Evolutionary conservation across 2,888 invertebrate genomes (phyloP), one percentile per base, ranked within the genome.

Genomic region (Xestia xanthographa): DNA sequence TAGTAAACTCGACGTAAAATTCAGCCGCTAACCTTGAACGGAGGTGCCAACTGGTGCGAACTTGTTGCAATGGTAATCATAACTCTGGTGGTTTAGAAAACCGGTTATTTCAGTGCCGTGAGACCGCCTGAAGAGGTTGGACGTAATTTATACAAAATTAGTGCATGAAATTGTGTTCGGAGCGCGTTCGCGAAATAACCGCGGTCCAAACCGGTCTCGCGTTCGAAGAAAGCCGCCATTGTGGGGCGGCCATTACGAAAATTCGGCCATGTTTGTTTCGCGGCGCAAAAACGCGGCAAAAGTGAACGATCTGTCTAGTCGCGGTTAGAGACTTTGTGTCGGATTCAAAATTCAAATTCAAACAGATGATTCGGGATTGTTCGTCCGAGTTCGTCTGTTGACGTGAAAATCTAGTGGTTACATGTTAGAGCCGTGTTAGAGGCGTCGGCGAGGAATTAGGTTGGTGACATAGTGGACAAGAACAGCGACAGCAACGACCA

Each of bases 201-300:
- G 87, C 89, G 87, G 89, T 89, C 85, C 86, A 92, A 94, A 95
- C 95, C 95, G 94, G 95, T 94, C 92, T 82, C 83, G 85, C 74
- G 87, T 91, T 91, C 92, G 91, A 90, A 91, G 92, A 93, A 92
- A 92, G 91, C 92, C 93, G 92, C 93, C 93, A 92, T 92, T 91
- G 91, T 88, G 87, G 87, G 88, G 91, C 93, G 91, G 93, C 94
- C 95, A 95, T 95, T 91, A 93, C 92, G 91, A 92, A 93, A 94
- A 93, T 95, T 95, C 95, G 95, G 95, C 95, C 95, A 95, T 95
- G 92, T 95, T 95, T 92, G 93, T 93, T 92, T 91, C 91, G 89
- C 88, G 86, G 87, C 86, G 92, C 91, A 93, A 94, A 94, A 95
- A 93, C 93, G 92, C 93, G 92, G 93, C 91, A 93, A 93, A 92